Percentiles rank a stretch among this genome's conserved stretches.
Conservation (phyloP, 2,888 invertebrate species). For the Drosophila kokeensis region DNA sequence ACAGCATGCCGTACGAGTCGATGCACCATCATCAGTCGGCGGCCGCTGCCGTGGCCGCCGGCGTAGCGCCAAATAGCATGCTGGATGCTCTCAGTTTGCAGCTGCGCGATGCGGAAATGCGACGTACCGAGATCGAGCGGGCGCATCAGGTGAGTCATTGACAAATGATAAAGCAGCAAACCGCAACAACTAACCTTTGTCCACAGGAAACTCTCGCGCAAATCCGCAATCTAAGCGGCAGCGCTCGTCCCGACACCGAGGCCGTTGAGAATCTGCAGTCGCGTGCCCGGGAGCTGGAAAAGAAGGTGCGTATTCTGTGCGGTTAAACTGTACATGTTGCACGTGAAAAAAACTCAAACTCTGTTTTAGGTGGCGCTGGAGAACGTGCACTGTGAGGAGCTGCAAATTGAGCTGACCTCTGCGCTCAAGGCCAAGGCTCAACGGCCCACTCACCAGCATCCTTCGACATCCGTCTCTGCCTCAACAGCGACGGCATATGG, state of each 20-base stretch:
- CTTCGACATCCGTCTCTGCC: slow-evolving; percentile 5
- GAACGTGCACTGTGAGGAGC: slow-evolving; percentile 93
- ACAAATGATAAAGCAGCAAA: not conserved
- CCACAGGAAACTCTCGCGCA: slow-evolving; percentile 89
- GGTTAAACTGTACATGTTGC: not conserved
- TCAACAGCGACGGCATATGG: slow-evolving; percentile 73
- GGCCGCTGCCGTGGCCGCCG: slow-evolving; percentile 78
- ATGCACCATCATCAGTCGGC: slow-evolving; percentile 83
- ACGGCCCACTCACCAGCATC: slow-evolving; percentile 67
- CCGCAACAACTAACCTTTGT: not conserved
- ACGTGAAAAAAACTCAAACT: not conserved
- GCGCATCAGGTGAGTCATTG: slow-evolving; percentile 87
- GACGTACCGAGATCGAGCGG: slow-evolving; percentile 91
- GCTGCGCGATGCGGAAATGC: slow-evolving; percentile 92
- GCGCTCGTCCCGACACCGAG: slow-evolving; percentile 87
- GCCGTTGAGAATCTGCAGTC: slow-evolving; percentile 91
- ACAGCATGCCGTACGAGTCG: slow-evolving; percentile 83
- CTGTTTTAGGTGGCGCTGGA: slow-evolving; percentile 87
- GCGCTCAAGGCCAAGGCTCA: slow-evolving; percentile 87
- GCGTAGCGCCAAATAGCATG: slow-evolving; percentile 83
- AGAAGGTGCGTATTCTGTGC: slow-evolving; percentile 88
- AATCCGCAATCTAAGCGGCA: slow-evolving; percentile 86
- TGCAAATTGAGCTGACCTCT: slow-evolving; percentile 93
- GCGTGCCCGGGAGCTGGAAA: slow-evolving; percentile 94
- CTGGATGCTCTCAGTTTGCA: slow-evolving; percentile 89